These are phyloP conservation scores for Echiichthys vipera DNA, from an alignment of 2,797 vertebrate species.

Conservation along the genomic window DNA sequence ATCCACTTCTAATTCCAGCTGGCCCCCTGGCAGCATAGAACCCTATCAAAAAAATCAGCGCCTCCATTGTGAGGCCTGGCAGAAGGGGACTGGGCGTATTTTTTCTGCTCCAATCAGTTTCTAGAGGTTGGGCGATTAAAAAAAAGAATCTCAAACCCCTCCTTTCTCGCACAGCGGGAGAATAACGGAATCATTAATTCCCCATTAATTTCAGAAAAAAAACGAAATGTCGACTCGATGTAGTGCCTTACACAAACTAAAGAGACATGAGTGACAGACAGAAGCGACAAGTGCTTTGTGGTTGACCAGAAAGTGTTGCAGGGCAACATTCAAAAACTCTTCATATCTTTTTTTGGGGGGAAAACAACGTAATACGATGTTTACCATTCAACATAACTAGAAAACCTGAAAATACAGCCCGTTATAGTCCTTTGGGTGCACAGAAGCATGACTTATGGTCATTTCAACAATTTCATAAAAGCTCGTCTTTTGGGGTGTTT, in stretches of 20 bases:
- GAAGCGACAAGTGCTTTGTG: slow-evolving; percentile 75
- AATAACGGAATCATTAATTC: slow-evolving; percentile 84
- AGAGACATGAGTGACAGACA: slow-evolving; percentile 55
- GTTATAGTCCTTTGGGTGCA: background rate
- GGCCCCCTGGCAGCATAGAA: slow-evolving; percentile 79
- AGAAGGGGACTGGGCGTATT: slow-evolving; percentile 81
- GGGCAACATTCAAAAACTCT: slow-evolving; percentile 51
- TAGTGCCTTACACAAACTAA: slow-evolving; percentile 54
- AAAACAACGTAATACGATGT: background rate
- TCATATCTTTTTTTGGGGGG: background rate
- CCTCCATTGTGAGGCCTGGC: slow-evolving; percentile 82
- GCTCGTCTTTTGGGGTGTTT: background rate
- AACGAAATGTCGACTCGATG: slow-evolving; percentile 62
- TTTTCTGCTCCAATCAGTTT: slow-evolving; percentile 81
- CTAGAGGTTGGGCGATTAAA: slow-evolving; percentile 79
- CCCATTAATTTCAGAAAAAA: slow-evolving; percentile 79
- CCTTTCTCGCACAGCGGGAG: slow-evolving; percentile 73
- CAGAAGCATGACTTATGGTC: background rate
- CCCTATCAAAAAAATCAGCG: slow-evolving; percentile 83
- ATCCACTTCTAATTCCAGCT: slow-evolving; percentile 87
- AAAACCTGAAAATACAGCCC: background rate
- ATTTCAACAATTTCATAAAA: background rate
- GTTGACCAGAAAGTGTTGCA: slow-evolving; percentile 38
- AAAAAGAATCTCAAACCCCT: slow-evolving; percentile 68
- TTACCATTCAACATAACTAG: slow-evolving; percentile 3